Percentiles rank a stretch among this genome's conserved stretches.
phyloP scores from a whole-genome alignment of 2,888 invertebrate species.

The Pyrrhia umbra region DNA sequence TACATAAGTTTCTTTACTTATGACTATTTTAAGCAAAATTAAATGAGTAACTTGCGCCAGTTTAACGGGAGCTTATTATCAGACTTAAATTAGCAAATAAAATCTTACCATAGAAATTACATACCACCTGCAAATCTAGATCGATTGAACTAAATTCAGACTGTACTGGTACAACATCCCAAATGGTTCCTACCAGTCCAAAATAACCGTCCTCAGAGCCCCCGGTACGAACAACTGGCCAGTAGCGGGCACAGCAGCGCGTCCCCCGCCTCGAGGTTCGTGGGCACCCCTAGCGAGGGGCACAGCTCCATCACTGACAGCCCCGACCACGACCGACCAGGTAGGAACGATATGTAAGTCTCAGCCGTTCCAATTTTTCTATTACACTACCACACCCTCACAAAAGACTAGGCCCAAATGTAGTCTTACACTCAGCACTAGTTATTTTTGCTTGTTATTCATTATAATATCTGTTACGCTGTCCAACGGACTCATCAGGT shows the following conservation, averaged over 20 bases:
- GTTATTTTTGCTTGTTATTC: slow-evolving; percentile 47
- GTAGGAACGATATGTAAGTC: slow-evolving; percentile 90
- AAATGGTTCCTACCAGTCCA: slow-evolving; percentile 56
- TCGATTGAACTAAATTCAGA: background rate
- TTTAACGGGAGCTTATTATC: no score
- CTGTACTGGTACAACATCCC: slow-evolving; percentile 37
- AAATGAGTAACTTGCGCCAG: no score
- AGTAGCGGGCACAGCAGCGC: slow-evolving; percentile 87
- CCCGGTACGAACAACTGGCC: slow-evolving; percentile 87
- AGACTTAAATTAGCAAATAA: no score
- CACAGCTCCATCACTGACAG: slow-evolving; percentile 85
- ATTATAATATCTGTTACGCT: slow-evolving; percentile 40
- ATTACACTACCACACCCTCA: slow-evolving; percentile 69
- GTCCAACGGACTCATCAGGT: slow-evolving; percentile 31
- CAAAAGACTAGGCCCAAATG: slow-evolving; percentile 50
- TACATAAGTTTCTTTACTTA: slow-evolving; percentile 65
- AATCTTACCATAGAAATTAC: no score
- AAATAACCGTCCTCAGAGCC: slow-evolving; percentile 77
- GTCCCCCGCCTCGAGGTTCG: slow-evolving; percentile 83
- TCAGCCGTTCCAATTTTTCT: slow-evolving; percentile 88
- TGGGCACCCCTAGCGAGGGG: slow-evolving; percentile 84
- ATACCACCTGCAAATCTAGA: background rate
- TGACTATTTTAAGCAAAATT: slow-evolving; percentile 15
- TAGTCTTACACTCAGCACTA: slow-evolving; percentile 50
- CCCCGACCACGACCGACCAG: slow-evolving; percentile 86